These are phyloP conservation scores for Gymnopithys bicolor DNA, from an alignment of 2,797 vertebrate genomes.

Conservation along the genomic window DNA sequence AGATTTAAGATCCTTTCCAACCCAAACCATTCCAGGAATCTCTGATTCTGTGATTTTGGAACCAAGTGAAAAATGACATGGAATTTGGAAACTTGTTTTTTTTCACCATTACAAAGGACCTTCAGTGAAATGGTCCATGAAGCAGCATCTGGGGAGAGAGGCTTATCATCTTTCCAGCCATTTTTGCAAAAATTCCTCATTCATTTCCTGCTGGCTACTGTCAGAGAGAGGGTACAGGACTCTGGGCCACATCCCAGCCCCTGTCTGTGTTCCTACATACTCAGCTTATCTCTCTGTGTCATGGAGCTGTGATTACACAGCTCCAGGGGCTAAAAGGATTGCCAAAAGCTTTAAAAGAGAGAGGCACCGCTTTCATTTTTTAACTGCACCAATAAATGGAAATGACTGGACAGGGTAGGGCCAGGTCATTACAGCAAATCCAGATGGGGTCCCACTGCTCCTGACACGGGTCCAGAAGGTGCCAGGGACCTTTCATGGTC, in stretches of 20 bases:
- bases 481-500: not conserved
- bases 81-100: not conserved
- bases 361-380: not conserved
- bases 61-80: not conserved
- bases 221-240: slow-evolving; percentile 2
- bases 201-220: slow-evolving; percentile 34
- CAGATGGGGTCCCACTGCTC: too few species aligned
- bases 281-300: slow-evolving; percentile 41
- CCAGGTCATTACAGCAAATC: not conserved
- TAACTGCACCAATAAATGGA: not conserved
- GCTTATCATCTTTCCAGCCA: slow-evolving; percentile 8
- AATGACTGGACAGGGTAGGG: not conserved
- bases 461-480: not conserved
- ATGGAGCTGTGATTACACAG: slow-evolving; percentile 28
- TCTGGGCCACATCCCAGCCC: slow-evolving; percentile 39
- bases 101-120: not conserved
- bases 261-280: not conserved
- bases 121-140: accelerated
- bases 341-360: slow-evolving; percentile 38
- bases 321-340: slow-evolving; percentile 1
- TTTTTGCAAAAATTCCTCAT: slow-evolving; percentile 12
- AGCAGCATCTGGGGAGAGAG: not conserved
- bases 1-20: not conserved
- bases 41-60: not conserved
- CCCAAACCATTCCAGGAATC: not conserved